These are phyloP conservation scores for Syngnathus acus DNA, from an alignment of 2,797 vertebrate genomes.

Conservation along the genomic window DNA sequence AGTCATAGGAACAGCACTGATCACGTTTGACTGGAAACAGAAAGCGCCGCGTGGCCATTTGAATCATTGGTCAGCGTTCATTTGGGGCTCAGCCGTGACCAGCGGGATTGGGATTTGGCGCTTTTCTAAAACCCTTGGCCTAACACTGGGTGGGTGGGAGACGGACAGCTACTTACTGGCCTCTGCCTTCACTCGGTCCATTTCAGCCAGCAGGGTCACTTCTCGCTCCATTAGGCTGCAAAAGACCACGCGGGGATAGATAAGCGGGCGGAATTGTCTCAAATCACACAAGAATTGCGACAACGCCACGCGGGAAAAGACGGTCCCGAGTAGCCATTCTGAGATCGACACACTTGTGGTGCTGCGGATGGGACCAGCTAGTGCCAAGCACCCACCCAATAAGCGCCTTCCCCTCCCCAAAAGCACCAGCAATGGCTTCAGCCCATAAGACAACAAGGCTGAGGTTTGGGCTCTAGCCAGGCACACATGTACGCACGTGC, in stretches of 20 bases:
- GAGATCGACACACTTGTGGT: too few species aligned
- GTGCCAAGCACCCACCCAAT: not conserved
- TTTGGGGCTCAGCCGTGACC: constrained; percentile 24
- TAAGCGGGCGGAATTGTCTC: not conserved
- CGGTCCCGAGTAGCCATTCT: too few species aligned
- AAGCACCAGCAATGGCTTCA: too few species aligned
- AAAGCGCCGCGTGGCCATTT: too few species aligned
- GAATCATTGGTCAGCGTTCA: not conserved
- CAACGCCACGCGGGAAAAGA: not conserved
- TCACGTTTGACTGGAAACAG: too few species aligned
- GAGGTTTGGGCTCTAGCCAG: too few species aligned
- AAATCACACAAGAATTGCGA: not conserved
- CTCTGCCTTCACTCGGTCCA: constrained; percentile 97
- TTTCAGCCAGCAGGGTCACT: constrained; percentile 84
- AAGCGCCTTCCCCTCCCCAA: too few species aligned
- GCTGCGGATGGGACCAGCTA: too few species aligned
- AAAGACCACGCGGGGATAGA: constrained; percentile 13
- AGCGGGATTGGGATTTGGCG: not conserved
- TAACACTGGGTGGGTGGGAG: too few species aligned
- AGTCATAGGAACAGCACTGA: too few species aligned
- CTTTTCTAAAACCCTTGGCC: too few species aligned
- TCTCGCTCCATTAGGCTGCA: constrained; percentile 92
- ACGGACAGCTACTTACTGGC: constrained; percentile 76
- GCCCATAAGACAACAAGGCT: too few species aligned
- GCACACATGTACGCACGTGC: constrained; percentile 66